Base-by-base conservation (phyloP, 1,140 invertebrate species). In the Papilio polyxenes region DNA sequence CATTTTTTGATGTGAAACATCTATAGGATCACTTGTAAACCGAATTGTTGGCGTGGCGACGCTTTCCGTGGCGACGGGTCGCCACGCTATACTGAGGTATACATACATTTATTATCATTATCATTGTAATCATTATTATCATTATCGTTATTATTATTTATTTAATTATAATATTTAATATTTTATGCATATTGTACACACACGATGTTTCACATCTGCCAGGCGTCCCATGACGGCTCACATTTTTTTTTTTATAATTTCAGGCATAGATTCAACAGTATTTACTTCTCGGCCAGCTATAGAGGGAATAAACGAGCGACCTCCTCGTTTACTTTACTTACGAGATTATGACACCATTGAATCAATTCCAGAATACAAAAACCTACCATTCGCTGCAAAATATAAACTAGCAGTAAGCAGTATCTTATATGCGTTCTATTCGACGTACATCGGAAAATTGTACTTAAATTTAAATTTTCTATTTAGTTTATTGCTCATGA, bases 391-490 rank as follows among this genome's bases (percentile, higher is more conserved):
- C 17, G 85, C 83, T 15, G 81, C 85, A 8, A 90, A 86, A 83
- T 90, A 87, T 23, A 91, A 90, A 75, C 13, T 93, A 0, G 84
- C 82, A 13, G 62, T 91, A 5, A 81, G 72, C 44, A 69, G 75
- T 6, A 51, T 89, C 0, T 76, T 88, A 7, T 72, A 78, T 0
- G 74, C 65, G 0, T 37, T 93, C 3, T 89, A 91, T 83, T 81
- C 76, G 0, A 90, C 90, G 0, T 88, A 72, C 44, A 40, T 94
- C 23, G 91, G 92, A 11, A 85, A 92, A 10, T 37, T 87, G 15
- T 94, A 92, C 69, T 89, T 94, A 20, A 95, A 94, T 72, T 37
- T 89, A 3, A 90, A 92, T 44, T 94, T 89, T 40, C 83, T 82
- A 51, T 87, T 90, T 40, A 90, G 85, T 76, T 15, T 93, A 9